Base-by-base conservation (phyloP, 2,797 vertebrate species). In the Etheostoma perlongum region DNA sequence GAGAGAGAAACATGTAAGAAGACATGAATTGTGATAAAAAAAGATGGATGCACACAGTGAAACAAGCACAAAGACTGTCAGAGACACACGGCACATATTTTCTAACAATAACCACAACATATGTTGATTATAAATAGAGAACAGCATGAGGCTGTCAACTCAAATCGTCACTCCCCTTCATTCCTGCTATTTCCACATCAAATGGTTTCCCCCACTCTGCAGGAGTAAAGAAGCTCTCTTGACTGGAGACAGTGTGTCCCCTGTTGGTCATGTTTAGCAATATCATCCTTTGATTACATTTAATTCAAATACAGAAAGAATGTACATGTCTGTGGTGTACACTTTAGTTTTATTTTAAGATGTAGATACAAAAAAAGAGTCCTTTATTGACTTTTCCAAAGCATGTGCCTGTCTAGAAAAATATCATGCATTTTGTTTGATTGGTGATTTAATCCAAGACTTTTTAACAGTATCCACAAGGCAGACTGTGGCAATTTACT, bases 111-210 rank as follows among this genome's bases (percentile, higher is more conserved):
- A 89, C 86, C 58, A 59, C 73, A 44, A 67, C 90, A 91, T 84
- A 79, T 90, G 89, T 67, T 55, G 63, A 82, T 81, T 92, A 92
- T 91, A 88, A 90, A 90, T 89, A 93, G 84, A 85, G 30, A 75
- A 72, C 66, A 85, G 76, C 51, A 30, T 69, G 82, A 78, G 72
- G 76, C 64, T 71, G 69, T 83, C 55, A 73, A 12, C 57, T 71
- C 18, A 46, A 15, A 72, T 72, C 23, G n/a, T 68, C 73, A 51
- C 65, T 25, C 65, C 58, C 58, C 78, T 72, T 55, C 67, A 68
- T 65, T 74, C 73, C 66, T 40, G 36, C 65, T 5, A 53, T 6
- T 49, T 65, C 48, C 60, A 73, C 33, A 79, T 75, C 68, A 86
- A 78, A 79, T 76, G 71, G 21, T 78, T 82, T 70, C 40, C 74